These are phyloP conservation scores for Platyscapa corneri DNA, from an alignment of 1,140 invertebrate species.

Conservation along the genomic window DNA sequence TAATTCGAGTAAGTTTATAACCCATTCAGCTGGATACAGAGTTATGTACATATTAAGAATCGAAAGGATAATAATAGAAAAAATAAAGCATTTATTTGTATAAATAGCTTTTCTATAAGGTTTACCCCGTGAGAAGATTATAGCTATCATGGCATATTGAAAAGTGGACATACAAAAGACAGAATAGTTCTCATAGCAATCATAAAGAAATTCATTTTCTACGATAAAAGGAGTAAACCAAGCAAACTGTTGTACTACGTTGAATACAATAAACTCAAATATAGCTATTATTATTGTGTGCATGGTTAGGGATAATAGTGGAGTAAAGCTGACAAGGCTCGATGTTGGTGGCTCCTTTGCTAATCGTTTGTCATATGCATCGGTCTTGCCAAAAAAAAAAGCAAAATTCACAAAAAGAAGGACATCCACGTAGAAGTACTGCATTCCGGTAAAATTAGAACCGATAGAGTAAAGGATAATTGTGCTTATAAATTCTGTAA, in stretches of 20 bases:
- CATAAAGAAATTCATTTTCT: constrained; percentile 70
- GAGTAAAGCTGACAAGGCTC: constrained; percentile 80
- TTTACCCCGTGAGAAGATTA: constrained; percentile 92
- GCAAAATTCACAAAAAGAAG: constrained; percentile 87
- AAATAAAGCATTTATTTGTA: constrained; percentile 83
- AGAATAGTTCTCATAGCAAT: constrained; percentile 87
- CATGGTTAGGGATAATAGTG: constrained; percentile 79
- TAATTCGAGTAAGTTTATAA: constrained; percentile 79
- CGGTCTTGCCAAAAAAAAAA: constrained; percentile 84
- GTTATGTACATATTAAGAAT: constrained; percentile 81
- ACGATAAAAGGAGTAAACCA: constrained; percentile 83
- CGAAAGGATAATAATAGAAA: constrained; percentile 79
- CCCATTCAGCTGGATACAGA: constrained; percentile 79
- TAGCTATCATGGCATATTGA: constrained; percentile 93
- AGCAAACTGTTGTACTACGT: constrained; percentile 78
- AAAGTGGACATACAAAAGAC: constrained; percentile 92
- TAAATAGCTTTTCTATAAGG: constrained; percentile 91
- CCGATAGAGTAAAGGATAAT: constrained; percentile 91
- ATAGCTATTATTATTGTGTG: constrained; percentile 83
- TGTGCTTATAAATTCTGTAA: constrained; percentile 91
- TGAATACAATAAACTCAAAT: constrained; percentile 82
- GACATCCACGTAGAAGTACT: constrained; percentile 90
- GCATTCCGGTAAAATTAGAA: constrained; percentile 85
- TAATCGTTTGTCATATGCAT: constrained; percentile 81
- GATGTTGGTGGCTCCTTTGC: constrained; percentile 81